Evolutionary conservation across 2,113 vertebrate genomes (phyloP).

Genomic region (Gobio gobio): DNA sequence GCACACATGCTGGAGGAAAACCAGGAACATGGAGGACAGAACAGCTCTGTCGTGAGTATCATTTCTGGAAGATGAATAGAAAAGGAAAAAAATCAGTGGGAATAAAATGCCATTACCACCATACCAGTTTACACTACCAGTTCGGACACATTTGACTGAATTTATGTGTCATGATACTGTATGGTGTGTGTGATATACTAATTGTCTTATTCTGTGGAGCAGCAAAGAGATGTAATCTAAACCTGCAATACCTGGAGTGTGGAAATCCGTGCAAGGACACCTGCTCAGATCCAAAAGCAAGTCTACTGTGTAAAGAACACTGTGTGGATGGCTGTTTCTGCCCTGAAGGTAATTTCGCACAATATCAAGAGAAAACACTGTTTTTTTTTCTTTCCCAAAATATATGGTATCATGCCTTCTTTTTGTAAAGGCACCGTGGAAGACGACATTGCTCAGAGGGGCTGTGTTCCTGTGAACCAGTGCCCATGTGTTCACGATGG

Average conservation of each 20-base stretch:
- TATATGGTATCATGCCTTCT: neutral
- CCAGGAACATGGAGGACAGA: constrained; percentile 81
- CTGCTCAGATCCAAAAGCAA: constrained; percentile 80
- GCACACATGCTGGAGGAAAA: constrained; percentile 84
- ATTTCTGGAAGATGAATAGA: constrained; percentile 63
- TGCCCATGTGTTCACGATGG: constrained; percentile 51
- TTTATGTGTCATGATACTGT: neutral
- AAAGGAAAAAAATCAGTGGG: neutral
- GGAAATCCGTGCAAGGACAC: constrained; percentile 83
- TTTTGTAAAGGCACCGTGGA: constrained; percentile 81
- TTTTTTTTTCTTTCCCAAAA: neutral
- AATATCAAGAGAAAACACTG: neutral
- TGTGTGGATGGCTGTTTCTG: constrained; percentile 92
- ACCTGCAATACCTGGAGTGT: constrained; percentile 85
- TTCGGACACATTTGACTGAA: neutral
- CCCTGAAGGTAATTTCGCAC: constrained; percentile 77
- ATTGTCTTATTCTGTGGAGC: constrained; percentile 22
- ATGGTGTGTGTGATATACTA: neutral
- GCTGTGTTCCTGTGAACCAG: constrained; percentile 69
- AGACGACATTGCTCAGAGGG: constrained; percentile 82
- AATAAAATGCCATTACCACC: neutral
- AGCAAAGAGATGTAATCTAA: constrained; percentile 80
- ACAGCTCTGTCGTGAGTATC: constrained; percentile 81
- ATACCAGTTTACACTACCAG: neutral
- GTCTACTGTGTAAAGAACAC: constrained; percentile 83